Percentiles rank a stretch among this genome's conserved stretches.
Evolutionary conservation across 2,113 vertebrate genomes (phyloP).

Genomic region (Stomatorhinus ivindoensis): DNA sequence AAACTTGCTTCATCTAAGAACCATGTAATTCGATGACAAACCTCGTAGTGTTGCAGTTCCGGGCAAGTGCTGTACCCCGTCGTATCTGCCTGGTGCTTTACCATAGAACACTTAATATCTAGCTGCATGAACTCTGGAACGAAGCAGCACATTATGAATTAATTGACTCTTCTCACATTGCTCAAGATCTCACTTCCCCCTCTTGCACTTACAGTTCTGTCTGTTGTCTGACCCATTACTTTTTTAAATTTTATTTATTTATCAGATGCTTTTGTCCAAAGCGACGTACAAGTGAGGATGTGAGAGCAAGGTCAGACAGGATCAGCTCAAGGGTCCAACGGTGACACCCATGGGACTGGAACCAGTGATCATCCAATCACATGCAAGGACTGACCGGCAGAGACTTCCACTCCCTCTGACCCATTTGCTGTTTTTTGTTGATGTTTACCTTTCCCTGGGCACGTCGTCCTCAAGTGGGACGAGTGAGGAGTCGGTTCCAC

Average conservation of each 20-base stretch:
- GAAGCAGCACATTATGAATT: neutral
- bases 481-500: neutral
- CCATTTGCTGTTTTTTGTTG: neutral
- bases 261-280: neutral
- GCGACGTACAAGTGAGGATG: neutral
- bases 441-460: neutral
- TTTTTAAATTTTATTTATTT: neutral
- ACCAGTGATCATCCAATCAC: neutral
- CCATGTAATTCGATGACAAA: neutral
- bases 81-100: neutral
- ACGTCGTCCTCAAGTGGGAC: neutral
- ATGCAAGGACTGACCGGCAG: neutral
- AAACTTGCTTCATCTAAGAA: neutral
- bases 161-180: neutral
- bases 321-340: neutral
- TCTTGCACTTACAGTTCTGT: neutral
- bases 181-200: neutral
- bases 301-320: neutral
- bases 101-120: neutral
- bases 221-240: neutral
- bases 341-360: neutral
- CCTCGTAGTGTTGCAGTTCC: neutral
- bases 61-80: neutral
- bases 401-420: neutral
- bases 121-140: neutral